phyloP scores from a whole-genome alignment of 2,888 invertebrate species.

The Linyphia triangularis region DNA sequence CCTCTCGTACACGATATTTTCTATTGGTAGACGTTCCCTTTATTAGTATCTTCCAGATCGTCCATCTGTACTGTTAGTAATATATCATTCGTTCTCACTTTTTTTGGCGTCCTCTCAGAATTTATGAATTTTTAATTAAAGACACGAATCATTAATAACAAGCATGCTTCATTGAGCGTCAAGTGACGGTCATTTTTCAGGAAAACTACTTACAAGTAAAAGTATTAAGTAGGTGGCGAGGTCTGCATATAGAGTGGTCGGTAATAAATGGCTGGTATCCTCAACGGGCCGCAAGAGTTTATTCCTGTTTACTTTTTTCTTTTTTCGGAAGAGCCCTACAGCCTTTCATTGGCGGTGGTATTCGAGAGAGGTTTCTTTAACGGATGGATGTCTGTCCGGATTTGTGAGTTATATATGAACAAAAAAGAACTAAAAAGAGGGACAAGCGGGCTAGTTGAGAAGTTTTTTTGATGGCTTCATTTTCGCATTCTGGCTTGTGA shows the following conservation, averaged over 20 bases:
- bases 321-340: slow-evolving; percentile 4
- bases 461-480: slow-evolving; percentile 68
- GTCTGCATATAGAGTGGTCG: slow-evolving; percentile 66
- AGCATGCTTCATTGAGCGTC: slow-evolving; percentile 13
- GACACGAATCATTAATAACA: slow-evolving; percentile 44
- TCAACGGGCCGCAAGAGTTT: background rate
- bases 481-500: slow-evolving; percentile 39
- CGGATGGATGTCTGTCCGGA: slow-evolving; percentile 44
- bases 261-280: slow-evolving; percentile 51
- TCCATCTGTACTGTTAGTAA: slow-evolving; percentile 21
- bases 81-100: slow-evolving; percentile 48
- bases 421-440: slow-evolving; percentile 2
- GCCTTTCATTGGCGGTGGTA: slow-evolving; percentile 41
- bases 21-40: background rate
- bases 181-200: slow-evolving; percentile 13
- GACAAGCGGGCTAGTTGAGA: background rate
- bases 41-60: background rate
- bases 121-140: slow-evolving; percentile 74
- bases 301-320: background rate
- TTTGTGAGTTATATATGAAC: slow-evolving; percentile 19
- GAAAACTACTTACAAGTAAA: slow-evolving; percentile 44
- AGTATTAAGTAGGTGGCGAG: slow-evolving; percentile 66
- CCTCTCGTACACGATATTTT: no score
- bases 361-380: slow-evolving; percentile 33
- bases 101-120: slow-evolving; percentile 33